Conservation (phyloP, 2,888 invertebrate species). For the Maniola hyperantus region DNA sequence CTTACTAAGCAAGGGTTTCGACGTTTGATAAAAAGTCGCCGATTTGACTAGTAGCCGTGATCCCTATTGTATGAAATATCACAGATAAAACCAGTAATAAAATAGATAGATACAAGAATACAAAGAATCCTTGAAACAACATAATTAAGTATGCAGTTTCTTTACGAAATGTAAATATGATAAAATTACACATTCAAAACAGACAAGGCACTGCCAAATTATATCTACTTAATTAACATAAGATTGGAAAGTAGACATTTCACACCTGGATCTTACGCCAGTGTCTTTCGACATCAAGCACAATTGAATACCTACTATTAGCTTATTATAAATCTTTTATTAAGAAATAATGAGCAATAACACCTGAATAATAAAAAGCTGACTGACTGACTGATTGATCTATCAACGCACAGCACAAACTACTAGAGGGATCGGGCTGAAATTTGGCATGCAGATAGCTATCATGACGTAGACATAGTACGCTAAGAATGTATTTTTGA, state of each 20-base stretch:
- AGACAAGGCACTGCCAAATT: constrained; percentile 5
- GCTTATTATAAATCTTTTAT: neutral
- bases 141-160: neutral
- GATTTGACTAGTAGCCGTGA: too few relatives aligned
- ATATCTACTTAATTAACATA: constrained; percentile 14
- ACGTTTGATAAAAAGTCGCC: too few relatives aligned
- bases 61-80: too few relatives aligned
- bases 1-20: too few relatives aligned
- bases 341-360: neutral
- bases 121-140: neutral
- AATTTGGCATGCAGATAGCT: too few relatives aligned
- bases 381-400: too few relatives aligned
- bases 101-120: too few relatives aligned
- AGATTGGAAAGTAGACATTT: constrained; percentile 10
- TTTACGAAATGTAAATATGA: neutral
- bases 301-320: neutral
- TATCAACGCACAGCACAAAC: too few relatives aligned
- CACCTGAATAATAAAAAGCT: neutral
- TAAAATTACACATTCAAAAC: constrained; percentile 1
- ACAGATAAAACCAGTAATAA: too few relatives aligned
- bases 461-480: too few relatives aligned
- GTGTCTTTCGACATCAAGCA: neutral
- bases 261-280: constrained; percentile 2
- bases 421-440: too few relatives aligned
- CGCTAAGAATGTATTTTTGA: too few relatives aligned